Percentiles rank a stretch among this genome's conserved stretches.
Conservation (phyloP, 2,113 vertebrate species). For the Murina feae region DNA sequence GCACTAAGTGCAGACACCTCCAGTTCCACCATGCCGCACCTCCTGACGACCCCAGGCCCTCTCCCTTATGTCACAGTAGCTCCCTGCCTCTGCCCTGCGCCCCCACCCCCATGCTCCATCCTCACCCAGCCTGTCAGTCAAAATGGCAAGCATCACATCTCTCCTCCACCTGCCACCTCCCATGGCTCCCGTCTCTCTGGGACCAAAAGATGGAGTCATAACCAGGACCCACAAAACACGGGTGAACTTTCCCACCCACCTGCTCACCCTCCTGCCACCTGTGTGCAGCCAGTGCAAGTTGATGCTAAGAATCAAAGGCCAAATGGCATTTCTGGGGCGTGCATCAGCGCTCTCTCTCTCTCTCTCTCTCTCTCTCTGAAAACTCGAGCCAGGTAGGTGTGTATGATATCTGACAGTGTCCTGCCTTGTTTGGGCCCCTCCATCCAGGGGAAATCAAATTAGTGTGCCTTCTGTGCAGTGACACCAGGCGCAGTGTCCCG, state of each 20-base stretch:
- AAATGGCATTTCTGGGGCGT: neutral
- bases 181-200: rapidly evolving
- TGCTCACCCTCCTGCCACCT: rapidly evolving
- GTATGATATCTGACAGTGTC: rapidly evolving
- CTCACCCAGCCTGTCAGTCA: neutral
- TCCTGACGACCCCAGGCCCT: rapidly evolving
- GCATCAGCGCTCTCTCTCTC: neutral
- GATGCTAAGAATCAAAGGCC: neutral
- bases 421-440: too few species aligned
- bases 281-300: rapidly evolving
- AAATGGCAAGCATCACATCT: rapidly evolving
- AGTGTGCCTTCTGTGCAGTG: neutral
- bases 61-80: neutral
- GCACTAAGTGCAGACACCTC: neutral
- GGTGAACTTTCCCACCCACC: neutral
- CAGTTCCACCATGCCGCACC: neutral
- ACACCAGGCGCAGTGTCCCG: rapidly evolving
- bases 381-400: rapidly evolving
- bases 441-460: neutral
- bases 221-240: neutral
- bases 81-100: neutral
- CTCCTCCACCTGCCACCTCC: too few species aligned
- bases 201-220: neutral
- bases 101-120: neutral
- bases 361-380: neutral